Evolutionary conservation across 2,797 vertebrate species (phyloP), one percentile per base, ranked within the genome.

Genomic region (Hyperoplus immaculatus): DNA sequence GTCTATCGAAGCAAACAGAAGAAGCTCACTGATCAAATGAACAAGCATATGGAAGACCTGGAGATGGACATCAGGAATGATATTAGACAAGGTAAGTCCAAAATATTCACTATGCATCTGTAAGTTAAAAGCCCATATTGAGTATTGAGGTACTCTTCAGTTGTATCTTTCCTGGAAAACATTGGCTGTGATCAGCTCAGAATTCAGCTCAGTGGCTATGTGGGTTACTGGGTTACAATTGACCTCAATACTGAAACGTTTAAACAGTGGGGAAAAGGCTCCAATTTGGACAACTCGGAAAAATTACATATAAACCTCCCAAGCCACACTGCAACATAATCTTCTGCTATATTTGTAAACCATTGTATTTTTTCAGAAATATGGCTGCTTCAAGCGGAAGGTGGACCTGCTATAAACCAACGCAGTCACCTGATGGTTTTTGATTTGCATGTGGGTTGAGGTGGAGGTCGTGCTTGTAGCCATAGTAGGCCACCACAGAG

Each of bases 21-120:
- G 81, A 93, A 96, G 77, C 90, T 97, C 63, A 95, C 94, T 11
- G 93, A 80, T 38, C 92, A 90, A 79, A 96, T 99, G 93, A 97
- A 97, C 80, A 91, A 90, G 61, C 91, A 90, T 1, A 92, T 99
- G 55, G 97, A 97, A 66, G 89, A 95, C 13, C 79, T 99, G 77
- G 98, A 99, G 75, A 94, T 96, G 0, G 94, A 98, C 75, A 95
- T 99, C 72, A 94, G 97, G 84, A 97, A 97, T 46, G 97, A 98
- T 84, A 99, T 99, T 71, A 95, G 98, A 0, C 96, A 98, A 72
- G 98, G 98, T 99, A 77, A 14, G 89, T 83, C 15, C 18, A 41
- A 51, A 1, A 36, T 42, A 57, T 53, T 53, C 0, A 45, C 15
- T 39, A 6, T 47, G 36, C 12, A 43, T 42, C 18, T 58, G 36